Base-by-base conservation (phyloP, 2,113 vertebrate genomes). In the Typhlomys cinereus region DNA sequence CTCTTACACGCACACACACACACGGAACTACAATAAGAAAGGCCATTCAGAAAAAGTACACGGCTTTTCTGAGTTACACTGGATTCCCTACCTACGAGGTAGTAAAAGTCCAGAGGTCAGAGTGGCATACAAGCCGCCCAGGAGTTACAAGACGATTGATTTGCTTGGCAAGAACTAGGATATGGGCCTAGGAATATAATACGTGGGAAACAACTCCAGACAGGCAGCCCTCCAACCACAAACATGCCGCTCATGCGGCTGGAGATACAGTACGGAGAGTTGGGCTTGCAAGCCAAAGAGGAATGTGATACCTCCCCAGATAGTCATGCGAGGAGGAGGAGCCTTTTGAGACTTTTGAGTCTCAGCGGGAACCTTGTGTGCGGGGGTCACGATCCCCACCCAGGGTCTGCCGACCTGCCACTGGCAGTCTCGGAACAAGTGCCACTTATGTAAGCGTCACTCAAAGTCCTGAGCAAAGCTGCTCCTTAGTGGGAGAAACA, bases 121-220 rank as follows among this genome's bases (percentile, higher is more conserved):
- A 74, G 78, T 66, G 41, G 76, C 52, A 44, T 57, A 59, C 27
- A 73, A 74, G 71, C 57, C 79, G 46, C 50, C 11, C 18, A 34
- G 85, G 23, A 78, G n/a, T 74, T 27, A 80, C 62, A 87, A 85
- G 82, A 44, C 13, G 44, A 78, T 85, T 69, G 41, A 83, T 70
- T 52, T 52, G 66, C 67, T 92, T 93, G 44, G 88, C 5, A 83
- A 59, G 78, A 91, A 31, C 44, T 67, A 88, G 83, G 79, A 67
- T 39, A 39, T 27, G 50, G 41, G 44, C 54, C 27, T 29, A 57
- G 79, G 48, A 62, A 69, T 44, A 57, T 29, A 57, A 79, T 2
- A 69, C 48, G 7, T 25, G 83, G 66, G 92, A 89, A 92, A 64
- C 52, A 85, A 66, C 52, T 67, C 62, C 15, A 46, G 92, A 48